phyloP scores from a whole-genome alignment of 2,113 vertebrate genomes.

The Pitta sordida region DNA sequence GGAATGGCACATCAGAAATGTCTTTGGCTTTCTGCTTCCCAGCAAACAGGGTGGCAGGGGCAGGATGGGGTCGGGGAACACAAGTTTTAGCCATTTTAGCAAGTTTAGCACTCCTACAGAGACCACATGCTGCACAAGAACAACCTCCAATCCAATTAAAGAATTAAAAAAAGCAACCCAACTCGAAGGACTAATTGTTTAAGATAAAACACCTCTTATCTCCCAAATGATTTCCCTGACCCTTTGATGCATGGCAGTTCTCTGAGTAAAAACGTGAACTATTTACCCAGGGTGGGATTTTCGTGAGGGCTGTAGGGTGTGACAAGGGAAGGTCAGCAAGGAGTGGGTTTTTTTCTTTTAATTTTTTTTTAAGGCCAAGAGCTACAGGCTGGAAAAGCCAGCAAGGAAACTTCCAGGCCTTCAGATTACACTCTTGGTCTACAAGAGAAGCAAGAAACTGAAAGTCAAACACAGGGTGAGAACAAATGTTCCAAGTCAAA shows the following conservation, averaged over 20 bases:
- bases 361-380: background rate
- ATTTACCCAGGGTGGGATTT: constrained; percentile 55
- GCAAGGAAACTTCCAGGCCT: background rate
- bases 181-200: background rate
- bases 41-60: background rate
- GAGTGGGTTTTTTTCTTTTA: background rate
- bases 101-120: background rate
- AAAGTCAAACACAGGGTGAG: constrained; percentile 32
- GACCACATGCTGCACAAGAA: background rate
- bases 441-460: constrained; percentile 16
- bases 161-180: background rate
- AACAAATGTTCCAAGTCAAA: constrained; percentile 38
- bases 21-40: background rate
- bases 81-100: background rate
- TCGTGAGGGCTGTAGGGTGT: background rate
- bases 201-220: constrained; percentile 41
- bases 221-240: constrained; percentile 10
- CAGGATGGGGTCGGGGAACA: background rate
- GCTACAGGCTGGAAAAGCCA: background rate
- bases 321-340: constrained; percentile 30
- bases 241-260: background rate
- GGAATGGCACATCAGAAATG: background rate
- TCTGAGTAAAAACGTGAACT: background rate
- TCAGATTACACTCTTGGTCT: background rate
- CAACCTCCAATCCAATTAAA: background rate